Percentiles rank a stretch among this genome's conserved stretches.
Evolutionary conservation across 2,888 invertebrate genomes (phyloP).

Genomic region (Drosophila prolongata): DNA sequence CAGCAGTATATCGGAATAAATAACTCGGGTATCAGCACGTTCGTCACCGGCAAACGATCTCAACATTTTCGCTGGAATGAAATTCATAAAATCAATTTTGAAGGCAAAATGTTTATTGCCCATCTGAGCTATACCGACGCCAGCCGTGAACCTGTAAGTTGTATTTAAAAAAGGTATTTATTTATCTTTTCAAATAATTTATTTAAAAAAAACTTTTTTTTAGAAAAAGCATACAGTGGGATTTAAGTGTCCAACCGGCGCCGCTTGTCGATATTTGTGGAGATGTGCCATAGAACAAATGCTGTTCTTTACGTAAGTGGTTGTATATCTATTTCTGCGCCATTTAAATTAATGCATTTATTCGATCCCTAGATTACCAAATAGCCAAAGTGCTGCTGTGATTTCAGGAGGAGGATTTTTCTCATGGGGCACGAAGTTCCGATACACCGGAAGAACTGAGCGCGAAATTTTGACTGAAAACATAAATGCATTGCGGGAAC

Average conservation of each 20-base stretch:
- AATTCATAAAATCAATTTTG: constrained; percentile 97
- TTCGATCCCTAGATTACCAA: constrained; percentile 88
- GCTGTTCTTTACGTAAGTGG: constrained; percentile 97
- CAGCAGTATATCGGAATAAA: constrained; percentile 97
- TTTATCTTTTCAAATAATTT: no score
- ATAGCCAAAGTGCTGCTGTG: constrained; percentile 94
- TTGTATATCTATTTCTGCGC: no score
- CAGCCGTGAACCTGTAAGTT: constrained; percentile 84
- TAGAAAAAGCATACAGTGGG: constrained; percentile 97
- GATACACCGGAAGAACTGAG: constrained; percentile 96
- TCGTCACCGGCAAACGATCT: constrained; percentile 95
- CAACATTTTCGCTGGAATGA: constrained; percentile 98
- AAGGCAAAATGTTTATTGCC: constrained; percentile 98
- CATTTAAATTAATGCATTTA: neutral
- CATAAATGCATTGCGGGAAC: constrained; percentile 88
- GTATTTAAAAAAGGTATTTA: no score
- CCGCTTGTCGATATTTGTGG: constrained; percentile 98
- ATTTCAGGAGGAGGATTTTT: constrained; percentile 96
- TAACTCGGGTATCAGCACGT: constrained; percentile 96
- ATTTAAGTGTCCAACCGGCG: constrained; percentile 96
- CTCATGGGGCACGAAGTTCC: constrained; percentile 97
- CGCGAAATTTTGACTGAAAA: constrained; percentile 94
- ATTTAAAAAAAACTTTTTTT: neutral
- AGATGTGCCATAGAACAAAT: constrained; percentile 98
- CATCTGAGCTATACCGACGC: constrained; percentile 97